Percentiles rank a stretch among this genome's conserved stretches.
Evolutionary conservation across 2,888 invertebrate genomes (phyloP).

Genomic region (Eupithecia exiguata): DNA sequence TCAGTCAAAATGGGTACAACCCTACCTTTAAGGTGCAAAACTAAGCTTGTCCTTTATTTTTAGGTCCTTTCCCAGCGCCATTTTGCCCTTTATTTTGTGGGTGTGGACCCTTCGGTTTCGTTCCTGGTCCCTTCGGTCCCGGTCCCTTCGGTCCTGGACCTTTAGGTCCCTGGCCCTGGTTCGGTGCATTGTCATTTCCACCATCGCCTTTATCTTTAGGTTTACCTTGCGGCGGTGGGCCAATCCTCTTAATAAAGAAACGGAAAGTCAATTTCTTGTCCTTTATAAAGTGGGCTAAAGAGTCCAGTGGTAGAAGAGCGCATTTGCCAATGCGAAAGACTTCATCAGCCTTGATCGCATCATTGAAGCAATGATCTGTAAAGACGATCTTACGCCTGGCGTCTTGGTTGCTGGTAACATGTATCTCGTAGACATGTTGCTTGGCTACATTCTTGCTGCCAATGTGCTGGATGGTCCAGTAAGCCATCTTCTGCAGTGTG

Average conservation of each 20-base stretch:
- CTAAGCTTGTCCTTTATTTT: conserved; percentile 28
- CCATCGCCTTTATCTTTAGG: conserved; percentile 32
- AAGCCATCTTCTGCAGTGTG: conserved; percentile 68
- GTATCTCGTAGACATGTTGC: conserved; percentile 72
- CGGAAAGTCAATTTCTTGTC: conserved; percentile 64
- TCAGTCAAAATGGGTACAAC: background rate
- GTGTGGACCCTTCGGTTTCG: conserved; percentile 33
- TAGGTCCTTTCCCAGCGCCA: conserved; percentile 31
- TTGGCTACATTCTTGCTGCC: conserved; percentile 67
- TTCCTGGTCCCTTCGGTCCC: conserved; percentile 49
- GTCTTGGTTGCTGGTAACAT: conserved; percentile 66
- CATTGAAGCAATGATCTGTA: conserved; percentile 72
- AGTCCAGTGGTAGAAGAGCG: conserved; percentile 65
- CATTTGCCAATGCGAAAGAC: conserved; percentile 69
- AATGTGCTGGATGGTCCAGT: conserved; percentile 72
- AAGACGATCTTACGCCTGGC: conserved; percentile 64
- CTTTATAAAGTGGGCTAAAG: conserved; percentile 62
- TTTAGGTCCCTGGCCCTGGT: conserved; percentile 37
- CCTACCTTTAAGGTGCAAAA: background rate
- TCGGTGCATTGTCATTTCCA: conserved; percentile 38
- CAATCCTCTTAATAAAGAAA: conserved; percentile 60
- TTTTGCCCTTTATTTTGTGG: conserved; percentile 12
- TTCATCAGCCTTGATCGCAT: conserved; percentile 67
- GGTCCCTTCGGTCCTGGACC: conserved; percentile 44
- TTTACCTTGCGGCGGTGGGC: conserved; percentile 27